These are phyloP conservation scores for Telenomus remus DNA, from an alignment of 1,140 invertebrate genomes.

Conservation along the genomic window DNA sequence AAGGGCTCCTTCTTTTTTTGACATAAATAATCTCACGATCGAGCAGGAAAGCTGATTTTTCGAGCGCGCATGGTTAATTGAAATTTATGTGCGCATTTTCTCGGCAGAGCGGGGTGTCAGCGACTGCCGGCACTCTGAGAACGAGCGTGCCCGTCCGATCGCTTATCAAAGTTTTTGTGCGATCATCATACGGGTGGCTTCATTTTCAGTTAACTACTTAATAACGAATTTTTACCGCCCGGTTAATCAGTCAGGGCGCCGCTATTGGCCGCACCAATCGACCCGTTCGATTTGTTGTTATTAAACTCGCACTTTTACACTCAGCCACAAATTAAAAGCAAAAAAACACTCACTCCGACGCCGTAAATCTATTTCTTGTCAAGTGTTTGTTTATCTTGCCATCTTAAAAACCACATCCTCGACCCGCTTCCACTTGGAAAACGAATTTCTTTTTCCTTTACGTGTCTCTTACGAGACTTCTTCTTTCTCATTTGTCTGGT, in stretches of 20 bases:
- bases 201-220: constrained; percentile 41
- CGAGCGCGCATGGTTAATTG: constrained; percentile 26
- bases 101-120: background rate
- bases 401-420: constrained; percentile 6
- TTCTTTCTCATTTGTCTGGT: constrained; percentile 25
- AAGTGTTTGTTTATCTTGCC: constrained; percentile 27
- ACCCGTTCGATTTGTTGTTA: constrained; percentile 13
- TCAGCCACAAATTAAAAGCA: too few species aligned
- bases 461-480: constrained; percentile 13
- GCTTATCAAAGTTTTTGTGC: constrained; percentile 39
- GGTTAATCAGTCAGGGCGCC: constrained; percentile 9
- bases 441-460: constrained; percentile 21
- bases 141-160: constrained; percentile 16
- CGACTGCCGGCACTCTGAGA: constrained; percentile 2
- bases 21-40: background rate
- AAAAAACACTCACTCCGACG: constrained; percentile 1
- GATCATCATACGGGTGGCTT: constrained; percentile 49
- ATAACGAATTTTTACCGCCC: constrained; percentile 39
- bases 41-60: constrained; percentile 23
- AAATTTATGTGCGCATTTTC: constrained; percentile 31
- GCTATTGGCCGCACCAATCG: constrained; percentile 10
- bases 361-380: constrained; percentile 14
- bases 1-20: too few species aligned
- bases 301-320: constrained; percentile 10
- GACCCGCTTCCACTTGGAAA: constrained; percentile 24